phyloP scores from a whole-genome alignment of 2,888 invertebrate genomes.

The Rhogogaster chlorosoma region DNA sequence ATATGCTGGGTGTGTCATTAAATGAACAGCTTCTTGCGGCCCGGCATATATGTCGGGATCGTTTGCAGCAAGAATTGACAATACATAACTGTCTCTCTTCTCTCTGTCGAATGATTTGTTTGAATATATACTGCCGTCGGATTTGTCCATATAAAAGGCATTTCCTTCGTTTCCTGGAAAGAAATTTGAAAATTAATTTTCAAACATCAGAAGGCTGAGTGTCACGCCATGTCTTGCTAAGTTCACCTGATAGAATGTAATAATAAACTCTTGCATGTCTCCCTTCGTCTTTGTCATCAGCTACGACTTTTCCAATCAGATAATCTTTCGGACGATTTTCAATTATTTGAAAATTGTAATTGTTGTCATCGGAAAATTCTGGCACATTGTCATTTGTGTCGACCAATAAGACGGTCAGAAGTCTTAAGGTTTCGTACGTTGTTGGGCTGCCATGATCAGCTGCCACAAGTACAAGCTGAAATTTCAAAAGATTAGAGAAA shows the following conservation, averaged over 20 bases:
- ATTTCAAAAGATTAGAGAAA: conserved; percentile 53
- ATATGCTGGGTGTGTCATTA: conserved; percentile 78
- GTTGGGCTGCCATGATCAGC: conserved; percentile 91
- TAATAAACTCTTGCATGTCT: conserved; percentile 92
- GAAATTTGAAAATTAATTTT: background rate
- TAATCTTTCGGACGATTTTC: conserved; percentile 83
- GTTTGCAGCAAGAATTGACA: conserved; percentile 91
- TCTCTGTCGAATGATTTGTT: conserved; percentile 92
- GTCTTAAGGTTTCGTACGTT: conserved; percentile 87
- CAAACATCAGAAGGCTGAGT: background rate
- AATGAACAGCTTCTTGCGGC: conserved; percentile 71
- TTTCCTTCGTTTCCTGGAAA: conserved; percentile 87
- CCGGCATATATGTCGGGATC: conserved; percentile 86
- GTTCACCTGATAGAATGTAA: conserved; percentile 82
- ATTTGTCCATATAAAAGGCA: conserved; percentile 89
- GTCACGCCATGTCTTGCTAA: background rate
- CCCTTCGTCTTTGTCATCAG: conserved; percentile 88
- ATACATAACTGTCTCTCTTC: conserved; percentile 85
- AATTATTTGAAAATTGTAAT: conserved; percentile 85
- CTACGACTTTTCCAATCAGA: conserved; percentile 84
- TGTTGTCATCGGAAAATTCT: conserved; percentile 84
- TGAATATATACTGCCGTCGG: conserved; percentile 89
- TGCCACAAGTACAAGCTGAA: conserved; percentile 88
- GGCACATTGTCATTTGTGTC: conserved; percentile 92
- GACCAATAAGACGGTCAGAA: conserved; percentile 87